phyloP scores from a whole-genome alignment of 2,797 vertebrate species.

The Diceros bicornis region DNA sequence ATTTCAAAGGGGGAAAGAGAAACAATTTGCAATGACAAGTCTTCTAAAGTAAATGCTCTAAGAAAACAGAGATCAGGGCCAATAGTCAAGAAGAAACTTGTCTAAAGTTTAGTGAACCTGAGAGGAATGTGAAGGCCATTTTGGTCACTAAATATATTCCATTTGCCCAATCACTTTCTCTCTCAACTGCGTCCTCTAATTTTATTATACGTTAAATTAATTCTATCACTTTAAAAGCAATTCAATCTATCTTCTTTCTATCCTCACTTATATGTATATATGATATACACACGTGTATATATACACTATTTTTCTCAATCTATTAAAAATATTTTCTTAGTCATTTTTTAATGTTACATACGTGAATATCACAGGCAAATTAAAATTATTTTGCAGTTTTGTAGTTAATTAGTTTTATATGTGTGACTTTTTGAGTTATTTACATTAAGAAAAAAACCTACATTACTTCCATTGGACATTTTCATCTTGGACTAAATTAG shows the following conservation, averaged over 20 bases:
- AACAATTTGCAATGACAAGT: background rate
- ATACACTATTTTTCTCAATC: background rate
- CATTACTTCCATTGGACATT: background rate
- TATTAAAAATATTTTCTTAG: background rate
- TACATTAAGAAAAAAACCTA: background rate
- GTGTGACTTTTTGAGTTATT: constrained; percentile 36
- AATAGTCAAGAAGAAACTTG: background rate
- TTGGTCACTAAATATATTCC: background rate
- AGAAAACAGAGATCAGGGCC: background rate
- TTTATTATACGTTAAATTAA: background rate
- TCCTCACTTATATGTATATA: background rate
- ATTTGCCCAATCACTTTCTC: background rate
- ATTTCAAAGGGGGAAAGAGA: background rate
- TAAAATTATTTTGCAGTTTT: constrained; percentile 10
- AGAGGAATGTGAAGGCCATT: background rate
- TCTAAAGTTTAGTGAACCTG: background rate
- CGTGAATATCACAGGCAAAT: background rate
- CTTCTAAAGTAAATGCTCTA: background rate
- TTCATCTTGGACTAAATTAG: constrained; percentile 67
- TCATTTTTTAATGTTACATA: background rate
- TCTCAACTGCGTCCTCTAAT: background rate
- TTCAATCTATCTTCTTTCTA: background rate
- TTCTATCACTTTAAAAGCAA: background rate
- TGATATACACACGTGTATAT: background rate
- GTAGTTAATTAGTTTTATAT: background rate